Percentiles rank a stretch among this genome's conserved stretches.
Evolutionary conservation across 1,140 invertebrate genomes (phyloP).

Genomic region (Pseudomyrmex cubaensis): DNA sequence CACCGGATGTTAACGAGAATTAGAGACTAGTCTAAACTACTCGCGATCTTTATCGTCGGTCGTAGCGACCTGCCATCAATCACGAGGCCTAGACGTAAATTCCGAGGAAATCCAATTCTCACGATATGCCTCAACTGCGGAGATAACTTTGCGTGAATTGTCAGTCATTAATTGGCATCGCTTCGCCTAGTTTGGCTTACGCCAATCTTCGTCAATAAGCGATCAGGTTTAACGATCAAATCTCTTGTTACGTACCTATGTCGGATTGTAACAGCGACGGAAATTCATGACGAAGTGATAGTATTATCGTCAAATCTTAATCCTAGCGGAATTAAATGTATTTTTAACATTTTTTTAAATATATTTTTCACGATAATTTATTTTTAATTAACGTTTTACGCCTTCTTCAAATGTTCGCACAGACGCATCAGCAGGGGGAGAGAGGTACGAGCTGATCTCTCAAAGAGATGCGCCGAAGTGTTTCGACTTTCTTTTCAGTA

Average conservation of each 20-base stretch:
- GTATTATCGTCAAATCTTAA: no score
- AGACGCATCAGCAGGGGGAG: not conserved
- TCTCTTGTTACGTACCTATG: not conserved
- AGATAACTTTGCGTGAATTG: conserved; percentile 51
- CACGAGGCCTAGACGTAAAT: conserved; percentile 18
- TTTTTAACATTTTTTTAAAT: not conserved
- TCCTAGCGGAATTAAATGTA: not conserved
- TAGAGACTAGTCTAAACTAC: not conserved
- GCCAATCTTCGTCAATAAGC: conserved; percentile 8
- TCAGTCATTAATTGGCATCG: conserved; percentile 34
- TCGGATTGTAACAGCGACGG: not conserved
- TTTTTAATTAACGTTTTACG: conserved; percentile 10
- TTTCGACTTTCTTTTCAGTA: conserved; percentile 43
- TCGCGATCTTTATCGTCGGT: conserved; percentile 21
- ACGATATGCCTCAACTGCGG: conserved; percentile 11
- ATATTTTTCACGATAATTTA: no score
- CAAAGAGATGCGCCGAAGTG: conserved; percentile 34
- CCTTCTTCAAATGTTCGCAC: not conserved
- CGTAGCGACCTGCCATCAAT: conserved; percentile 8
- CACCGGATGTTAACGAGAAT: not conserved
- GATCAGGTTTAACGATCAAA: conserved; percentile 22
- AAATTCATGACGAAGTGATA: not conserved
- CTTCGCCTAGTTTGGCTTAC: not conserved
- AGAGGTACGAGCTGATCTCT: conserved; percentile 24
- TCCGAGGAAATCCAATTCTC: conserved; percentile 38